phyloP scores from a whole-genome alignment of 2,888 invertebrate genomes.

The Ophion ventricosus region DNA sequence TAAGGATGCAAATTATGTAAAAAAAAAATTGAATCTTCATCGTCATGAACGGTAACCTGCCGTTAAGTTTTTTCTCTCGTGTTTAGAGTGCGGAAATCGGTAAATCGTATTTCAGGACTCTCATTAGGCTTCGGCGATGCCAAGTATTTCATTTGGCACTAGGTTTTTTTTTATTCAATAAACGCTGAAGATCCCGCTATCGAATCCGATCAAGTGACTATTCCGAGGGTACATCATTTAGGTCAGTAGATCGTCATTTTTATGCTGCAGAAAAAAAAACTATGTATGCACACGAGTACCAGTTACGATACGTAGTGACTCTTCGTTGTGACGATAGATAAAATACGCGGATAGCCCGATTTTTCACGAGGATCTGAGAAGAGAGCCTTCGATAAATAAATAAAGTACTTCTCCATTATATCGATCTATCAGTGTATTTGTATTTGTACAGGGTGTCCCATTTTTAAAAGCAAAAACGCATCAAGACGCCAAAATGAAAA shows the following conservation, averaged over 20 bases:
- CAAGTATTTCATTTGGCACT: too few species aligned
- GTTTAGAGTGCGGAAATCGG: too few species aligned
- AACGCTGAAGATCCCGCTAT: too few species aligned
- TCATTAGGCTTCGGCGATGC: too few species aligned
- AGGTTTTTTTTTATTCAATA: too few species aligned
- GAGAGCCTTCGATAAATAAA: conserved; percentile 43
- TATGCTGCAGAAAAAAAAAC: conserved; percentile 10
- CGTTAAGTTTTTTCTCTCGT: too few species aligned
- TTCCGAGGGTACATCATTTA: not conserved
- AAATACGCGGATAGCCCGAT: conserved; percentile 35
- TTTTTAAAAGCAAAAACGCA: not conserved
- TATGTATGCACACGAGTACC: conserved; percentile 7
- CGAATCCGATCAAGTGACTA: not conserved
- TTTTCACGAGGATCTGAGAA: conserved; percentile 1
- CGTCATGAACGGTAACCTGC: too few species aligned
- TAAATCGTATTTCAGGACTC: too few species aligned
- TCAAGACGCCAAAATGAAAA: too few species aligned
- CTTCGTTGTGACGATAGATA: conserved; percentile 10
- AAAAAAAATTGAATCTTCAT: too few species aligned
- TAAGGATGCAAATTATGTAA: too few species aligned
- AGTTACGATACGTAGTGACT: not conserved
- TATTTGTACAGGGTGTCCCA: not conserved
- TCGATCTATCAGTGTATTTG: not conserved
- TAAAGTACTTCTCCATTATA: conserved; percentile 32
- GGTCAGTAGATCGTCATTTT: conserved; percentile 2